Evolutionary conservation across 2,797 vertebrate genomes (phyloP).

Genomic region (Coreius guichenoti): DNA sequence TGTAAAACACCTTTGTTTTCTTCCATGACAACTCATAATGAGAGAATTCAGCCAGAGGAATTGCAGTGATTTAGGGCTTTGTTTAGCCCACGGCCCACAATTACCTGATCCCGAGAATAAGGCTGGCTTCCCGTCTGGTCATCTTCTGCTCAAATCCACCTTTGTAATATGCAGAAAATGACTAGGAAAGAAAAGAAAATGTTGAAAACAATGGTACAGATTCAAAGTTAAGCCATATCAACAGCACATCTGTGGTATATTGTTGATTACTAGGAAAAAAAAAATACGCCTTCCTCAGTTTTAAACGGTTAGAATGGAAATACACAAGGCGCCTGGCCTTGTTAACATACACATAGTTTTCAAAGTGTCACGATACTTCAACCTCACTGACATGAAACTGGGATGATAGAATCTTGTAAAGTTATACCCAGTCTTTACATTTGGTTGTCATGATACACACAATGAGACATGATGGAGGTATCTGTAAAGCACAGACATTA

Average conservation of each 20-base stretch:
- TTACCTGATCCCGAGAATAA: constrained; percentile 80
- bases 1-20: constrained; percentile 57
- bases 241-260: neutral
- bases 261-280: neutral
- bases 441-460: constrained; percentile 16
- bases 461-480: neutral
- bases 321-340: neutral
- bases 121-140: constrained; percentile 78
- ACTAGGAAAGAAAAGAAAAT: constrained; percentile 60
- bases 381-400: neutral
- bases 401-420: neutral
- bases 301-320: neutral
- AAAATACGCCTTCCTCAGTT: neutral
- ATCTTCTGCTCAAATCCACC: constrained; percentile 81
- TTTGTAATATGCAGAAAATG: constrained; percentile 79
- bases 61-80: constrained; percentile 6
- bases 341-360: neutral
- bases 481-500: neutral
- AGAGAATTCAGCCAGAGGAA: constrained; percentile 31
- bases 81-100: constrained; percentile 1
- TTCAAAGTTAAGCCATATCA: neutral
- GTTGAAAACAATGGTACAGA: neutral
- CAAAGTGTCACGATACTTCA: neutral
- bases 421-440: neutral
- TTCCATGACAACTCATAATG: constrained; percentile 46